Evolutionary conservation across 1,140 invertebrate genomes (phyloP).

Genomic region (Drosophila trapezifrons): DNA sequence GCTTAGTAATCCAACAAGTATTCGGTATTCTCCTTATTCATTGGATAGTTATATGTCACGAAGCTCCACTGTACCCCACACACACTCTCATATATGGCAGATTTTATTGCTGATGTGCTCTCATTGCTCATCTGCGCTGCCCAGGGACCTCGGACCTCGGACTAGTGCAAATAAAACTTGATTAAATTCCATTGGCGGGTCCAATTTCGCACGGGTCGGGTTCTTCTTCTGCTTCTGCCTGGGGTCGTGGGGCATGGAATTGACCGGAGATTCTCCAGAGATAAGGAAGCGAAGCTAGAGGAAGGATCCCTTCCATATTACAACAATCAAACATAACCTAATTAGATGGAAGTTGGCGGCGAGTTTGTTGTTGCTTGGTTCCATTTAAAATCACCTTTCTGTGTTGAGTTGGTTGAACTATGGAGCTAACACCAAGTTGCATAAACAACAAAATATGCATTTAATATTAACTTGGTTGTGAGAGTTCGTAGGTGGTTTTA

Average conservation of each 20-base stretch:
- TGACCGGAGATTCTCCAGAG: conserved; percentile 45
- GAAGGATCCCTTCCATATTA: conserved; percentile 59
- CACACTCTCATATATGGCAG: conserved; percentile 37
- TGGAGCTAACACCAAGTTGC: not conserved
- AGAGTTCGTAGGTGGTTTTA: not conserved
- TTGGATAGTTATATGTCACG: too few species aligned
- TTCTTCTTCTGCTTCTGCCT: not conserved
- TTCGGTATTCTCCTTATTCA: not conserved
- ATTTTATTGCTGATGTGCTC: conserved; percentile 56
- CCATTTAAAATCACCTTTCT: not conserved
- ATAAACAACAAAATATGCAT: not conserved
- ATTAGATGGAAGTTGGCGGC: conserved; percentile 45
- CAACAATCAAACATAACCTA: conserved; percentile 80
- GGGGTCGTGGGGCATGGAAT: conserved; percentile 15
- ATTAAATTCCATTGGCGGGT: conserved; percentile 79
- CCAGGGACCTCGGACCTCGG: conserved; percentile 61
- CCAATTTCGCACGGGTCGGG: conserved; percentile 61
- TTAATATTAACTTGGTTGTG: not conserved
- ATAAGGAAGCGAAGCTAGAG: conserved; percentile 12
- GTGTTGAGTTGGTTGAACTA: not conserved
- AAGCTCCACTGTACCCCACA: conserved; percentile 19
- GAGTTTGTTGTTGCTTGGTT: not conserved
- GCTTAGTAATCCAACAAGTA: not conserved
- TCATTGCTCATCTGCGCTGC: conserved; percentile 71
- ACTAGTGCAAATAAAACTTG: conserved; percentile 80